phyloP scores from a whole-genome alignment of 2,888 invertebrate species.

The Eulithis testata region DNA sequence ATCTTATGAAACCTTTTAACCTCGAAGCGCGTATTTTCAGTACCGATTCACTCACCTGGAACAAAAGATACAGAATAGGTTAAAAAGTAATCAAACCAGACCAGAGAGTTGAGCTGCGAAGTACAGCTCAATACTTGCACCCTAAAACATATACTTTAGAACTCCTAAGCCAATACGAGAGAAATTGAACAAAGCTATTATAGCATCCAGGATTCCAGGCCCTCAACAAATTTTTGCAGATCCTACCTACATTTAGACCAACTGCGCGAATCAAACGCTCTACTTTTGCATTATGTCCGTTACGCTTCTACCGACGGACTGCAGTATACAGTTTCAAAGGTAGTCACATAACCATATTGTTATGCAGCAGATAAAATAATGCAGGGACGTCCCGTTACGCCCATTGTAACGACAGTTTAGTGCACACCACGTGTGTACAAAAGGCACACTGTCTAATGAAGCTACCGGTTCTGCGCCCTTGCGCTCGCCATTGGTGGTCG shows the following conservation, averaged over 20 bases:
- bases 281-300: no score
- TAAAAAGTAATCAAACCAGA: slow-evolving; percentile 13
- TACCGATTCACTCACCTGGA: slow-evolving; percentile 18
- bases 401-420: slow-evolving; percentile 37
- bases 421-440: slow-evolving; percentile 32
- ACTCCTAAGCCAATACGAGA: no score
- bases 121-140: no score
- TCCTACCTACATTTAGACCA: no score
- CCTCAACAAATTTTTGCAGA: no score
- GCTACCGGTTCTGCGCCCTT: not conserved
- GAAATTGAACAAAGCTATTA: no score
- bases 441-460: slow-evolving; percentile 5
- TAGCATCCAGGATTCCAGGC: no score
- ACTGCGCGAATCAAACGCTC: not conserved
- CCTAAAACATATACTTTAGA: not conserved
- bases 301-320: not conserved
- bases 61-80: slow-evolving; percentile 11
- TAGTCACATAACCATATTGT: slow-evolving; percentile 43
- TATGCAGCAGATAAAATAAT: slow-evolving; percentile 52
- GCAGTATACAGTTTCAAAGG: slow-evolving; percentile 8
- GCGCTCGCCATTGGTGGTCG: not conserved
- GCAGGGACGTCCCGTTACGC: slow-evolving; percentile 42
- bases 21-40: not conserved
- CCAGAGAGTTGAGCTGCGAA: no score
- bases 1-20: no score